Base-by-base conservation (phyloP, 2,113 vertebrate genomes). In the Anoura caudifer region DNA sequence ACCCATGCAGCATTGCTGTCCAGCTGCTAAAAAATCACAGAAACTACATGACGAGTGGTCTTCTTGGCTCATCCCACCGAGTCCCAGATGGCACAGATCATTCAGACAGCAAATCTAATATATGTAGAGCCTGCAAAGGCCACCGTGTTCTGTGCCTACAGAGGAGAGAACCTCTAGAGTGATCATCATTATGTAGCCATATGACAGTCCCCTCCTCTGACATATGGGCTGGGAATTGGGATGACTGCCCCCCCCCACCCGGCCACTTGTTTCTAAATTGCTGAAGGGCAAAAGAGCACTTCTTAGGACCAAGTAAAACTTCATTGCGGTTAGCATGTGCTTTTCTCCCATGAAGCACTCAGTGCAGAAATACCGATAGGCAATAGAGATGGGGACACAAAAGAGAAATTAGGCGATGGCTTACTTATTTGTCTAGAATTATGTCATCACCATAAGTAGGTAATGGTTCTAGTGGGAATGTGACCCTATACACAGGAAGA, bases 151-250 rank as follows among this genome's bases (percentile, higher is more conserved):
- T 86, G 82, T 54, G 52, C 50, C 31, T 77, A 90, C n/a, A 17
- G 47, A 88, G 43, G 31, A 87, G 73, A 82, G 89, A 72, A 56
- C 61, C 67, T 91, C 63, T 33, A 75, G 89, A 86, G n/a, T 41
- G 61, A 80, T 86, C 83, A 50, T 97, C 67, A 91, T 96, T 93
- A 87, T 17, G 45, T 26, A 86, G 81, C 85, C 89, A 91, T 94
- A 50, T 86, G 95, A 96, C 69, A 41, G 86, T 4, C 41, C 54
- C 91, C 24, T 94, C 86, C 59, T 91, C 52, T 84, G 79, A 91
- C 96, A 97, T 94, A 95, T 93, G 93, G 93, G 22, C 41, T 97
- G 93, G 63, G 85, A 97, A 80, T 96, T 97, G 41, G 56, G 56
- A 91, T 80, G 88, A 26, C 75, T 93, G n/a, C 87, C 93, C 79